These are phyloP conservation scores for Ageneiosus marmoratus DNA, from an alignment of 2,113 vertebrate species.

Conservation along the genomic window DNA sequence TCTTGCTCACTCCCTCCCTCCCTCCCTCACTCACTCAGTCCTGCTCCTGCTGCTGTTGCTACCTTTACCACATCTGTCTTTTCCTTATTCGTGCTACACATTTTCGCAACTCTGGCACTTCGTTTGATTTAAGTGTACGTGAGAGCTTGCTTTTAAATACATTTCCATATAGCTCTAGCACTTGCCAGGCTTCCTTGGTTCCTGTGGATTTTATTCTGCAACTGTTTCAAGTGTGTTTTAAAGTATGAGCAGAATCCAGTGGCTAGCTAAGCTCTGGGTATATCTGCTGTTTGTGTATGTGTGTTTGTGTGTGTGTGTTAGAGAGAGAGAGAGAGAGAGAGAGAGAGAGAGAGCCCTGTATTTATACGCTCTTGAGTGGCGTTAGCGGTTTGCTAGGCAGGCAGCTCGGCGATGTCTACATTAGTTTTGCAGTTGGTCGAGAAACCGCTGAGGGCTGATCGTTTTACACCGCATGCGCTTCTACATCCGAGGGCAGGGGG, in stretches of 20 bases:
- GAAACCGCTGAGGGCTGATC: slow-evolving; percentile 11
- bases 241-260: slow-evolving; percentile 26
- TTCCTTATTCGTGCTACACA: neutral
- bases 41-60: neutral
- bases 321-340: no score
- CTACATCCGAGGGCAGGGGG: neutral
- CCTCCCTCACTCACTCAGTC: neutral
- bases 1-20: slow-evolving; percentile 4
- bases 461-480: slow-evolving; percentile 30
- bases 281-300: neutral
- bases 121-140: neutral
- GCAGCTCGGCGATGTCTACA: slow-evolving; percentile 38
- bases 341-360: slow-evolving; percentile 1
- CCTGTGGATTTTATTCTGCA: slow-evolving; percentile 19
- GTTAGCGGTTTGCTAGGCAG: slow-evolving; percentile 34
- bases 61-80: slow-evolving; percentile 19
- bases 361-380: slow-evolving; percentile 28
- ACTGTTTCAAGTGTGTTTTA: slow-evolving; percentile 33
- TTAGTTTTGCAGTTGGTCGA: slow-evolving; percentile 38
- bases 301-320: slow-evolving; percentile 13
- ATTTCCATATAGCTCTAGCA: neutral
- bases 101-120: slow-evolving; percentile 7
- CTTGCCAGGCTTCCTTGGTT: slow-evolving; percentile 2
- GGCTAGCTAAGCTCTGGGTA: neutral
- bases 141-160: neutral